These are phyloP conservation scores for Buathra laborator DNA, from an alignment of 2,888 invertebrate species.

Conservation along the genomic window DNA sequence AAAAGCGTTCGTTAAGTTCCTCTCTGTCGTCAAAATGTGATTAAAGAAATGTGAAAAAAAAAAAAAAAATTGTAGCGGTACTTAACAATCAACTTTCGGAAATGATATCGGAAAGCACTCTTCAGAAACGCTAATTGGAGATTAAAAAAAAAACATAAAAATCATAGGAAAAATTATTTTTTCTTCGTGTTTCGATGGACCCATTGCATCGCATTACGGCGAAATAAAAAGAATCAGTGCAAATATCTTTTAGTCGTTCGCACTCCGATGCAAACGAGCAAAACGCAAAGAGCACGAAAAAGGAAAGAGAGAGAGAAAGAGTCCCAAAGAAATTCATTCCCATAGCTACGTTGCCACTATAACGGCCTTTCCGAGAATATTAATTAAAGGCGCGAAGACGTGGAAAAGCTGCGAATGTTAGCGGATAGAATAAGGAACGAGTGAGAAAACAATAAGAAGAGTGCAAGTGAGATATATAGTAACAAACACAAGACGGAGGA, in stretches of 20 bases:
- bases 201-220: background rate
- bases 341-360: constrained; percentile 67
- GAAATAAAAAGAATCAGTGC: background rate
- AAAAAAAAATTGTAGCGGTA: no score
- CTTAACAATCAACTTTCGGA: no score
- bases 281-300: background rate
- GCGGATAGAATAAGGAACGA: background rate
- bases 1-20: no score
- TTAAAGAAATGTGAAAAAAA: no score
- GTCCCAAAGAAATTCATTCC: background rate
- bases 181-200: background rate
- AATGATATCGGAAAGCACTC: no score
- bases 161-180: no score
- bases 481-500: constrained; percentile 15
- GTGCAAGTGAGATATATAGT: constrained; percentile 18
- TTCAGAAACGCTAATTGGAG: no score
- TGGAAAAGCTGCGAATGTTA: constrained; percentile 69
- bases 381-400: constrained; percentile 77
- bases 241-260: constrained; percentile 29
- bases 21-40: no score
- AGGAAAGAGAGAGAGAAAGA: no score
- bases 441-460: constrained; percentile 44
- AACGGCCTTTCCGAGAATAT: constrained; percentile 80
- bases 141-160: no score
- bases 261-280: constrained; percentile 30